These are phyloP conservation scores for Miichthys miiuy DNA, from an alignment of 2,797 vertebrate species.

Conservation along the genomic window DNA sequence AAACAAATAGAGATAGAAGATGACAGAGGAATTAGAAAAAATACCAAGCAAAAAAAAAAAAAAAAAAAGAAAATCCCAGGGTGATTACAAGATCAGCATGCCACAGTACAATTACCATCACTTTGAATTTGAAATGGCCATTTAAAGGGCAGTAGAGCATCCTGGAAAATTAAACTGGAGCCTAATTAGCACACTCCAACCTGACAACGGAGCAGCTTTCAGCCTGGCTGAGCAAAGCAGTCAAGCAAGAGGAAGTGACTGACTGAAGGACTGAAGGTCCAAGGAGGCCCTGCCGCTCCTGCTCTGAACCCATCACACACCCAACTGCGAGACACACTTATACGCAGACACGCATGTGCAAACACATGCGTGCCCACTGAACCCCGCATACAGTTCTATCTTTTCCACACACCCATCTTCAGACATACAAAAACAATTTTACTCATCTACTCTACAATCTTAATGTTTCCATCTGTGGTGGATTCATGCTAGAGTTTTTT, in stretches of 20 bases:
- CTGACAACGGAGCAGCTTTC: constrained; percentile 94
- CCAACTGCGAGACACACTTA: constrained; percentile 71
- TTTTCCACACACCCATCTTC: constrained; percentile 4
- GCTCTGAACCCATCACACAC: constrained; percentile 72
- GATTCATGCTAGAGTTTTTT: neutral
- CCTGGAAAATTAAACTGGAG: constrained; percentile 96
- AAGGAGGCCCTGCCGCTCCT: constrained; percentile 76
- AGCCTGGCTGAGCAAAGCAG: constrained; percentile 94
- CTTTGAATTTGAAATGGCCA: constrained; percentile 98
- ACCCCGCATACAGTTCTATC: neutral
- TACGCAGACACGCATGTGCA: constrained; percentile 15
- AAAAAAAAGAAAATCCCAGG: constrained; percentile 81
- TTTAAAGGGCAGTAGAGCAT: constrained; percentile 97
- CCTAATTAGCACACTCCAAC: constrained; percentile 97
- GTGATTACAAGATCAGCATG: constrained; percentile 95
- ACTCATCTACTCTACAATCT: neutral
- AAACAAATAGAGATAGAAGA: constrained; percentile 53
- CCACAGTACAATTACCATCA: constrained; percentile 95
- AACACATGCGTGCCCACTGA: constrained; percentile 17
- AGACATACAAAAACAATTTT: neutral
- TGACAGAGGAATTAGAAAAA: constrained; percentile 63
- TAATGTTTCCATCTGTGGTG: neutral
- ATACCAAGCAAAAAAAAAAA: constrained; percentile 73
- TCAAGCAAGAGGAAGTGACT: constrained; percentile 92
- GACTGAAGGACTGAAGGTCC: constrained; percentile 88